Percentiles rank a stretch among this genome's conserved stretches.
phyloP scores from a whole-genome alignment of 2,113 vertebrate species.

The Grus americana region DNA sequence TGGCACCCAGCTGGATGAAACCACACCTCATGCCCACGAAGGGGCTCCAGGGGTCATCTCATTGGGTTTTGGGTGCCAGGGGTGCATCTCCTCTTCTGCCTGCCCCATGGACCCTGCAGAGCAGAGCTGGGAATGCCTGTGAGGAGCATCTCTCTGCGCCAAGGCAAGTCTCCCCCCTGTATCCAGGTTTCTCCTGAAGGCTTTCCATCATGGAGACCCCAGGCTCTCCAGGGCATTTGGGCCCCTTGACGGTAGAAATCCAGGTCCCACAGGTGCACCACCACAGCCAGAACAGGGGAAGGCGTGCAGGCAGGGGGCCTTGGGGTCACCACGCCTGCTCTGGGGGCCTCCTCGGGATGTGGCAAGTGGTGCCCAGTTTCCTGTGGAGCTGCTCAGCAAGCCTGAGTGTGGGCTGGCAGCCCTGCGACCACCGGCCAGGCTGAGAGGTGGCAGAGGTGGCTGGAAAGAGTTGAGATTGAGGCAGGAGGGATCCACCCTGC shows the following conservation, averaged over 20 bases:
- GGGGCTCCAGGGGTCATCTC: neutral
- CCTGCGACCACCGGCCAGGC: neutral
- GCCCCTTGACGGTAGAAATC: neutral
- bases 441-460: neutral
- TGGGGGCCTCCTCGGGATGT: neutral
- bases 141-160: neutral
- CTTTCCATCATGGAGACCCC: neutral
- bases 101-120: neutral
- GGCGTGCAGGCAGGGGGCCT: accelerated
- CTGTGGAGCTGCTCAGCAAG: accelerated
- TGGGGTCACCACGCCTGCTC: neutral
- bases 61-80: neutral
- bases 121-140: neutral
- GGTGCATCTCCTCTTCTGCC: neutral
- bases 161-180: accelerated
- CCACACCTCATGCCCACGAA: neutral
- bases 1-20: accelerated
- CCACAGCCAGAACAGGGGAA: neutral
- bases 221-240: neutral
- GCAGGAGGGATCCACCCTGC: neutral
- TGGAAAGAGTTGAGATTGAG: neutral
- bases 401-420: neutral
- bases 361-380: neutral
- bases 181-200: neutral
- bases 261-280: accelerated